Conservation (phyloP, 2,888 invertebrate species). For the Malthinus seriepunctatus region DNA sequence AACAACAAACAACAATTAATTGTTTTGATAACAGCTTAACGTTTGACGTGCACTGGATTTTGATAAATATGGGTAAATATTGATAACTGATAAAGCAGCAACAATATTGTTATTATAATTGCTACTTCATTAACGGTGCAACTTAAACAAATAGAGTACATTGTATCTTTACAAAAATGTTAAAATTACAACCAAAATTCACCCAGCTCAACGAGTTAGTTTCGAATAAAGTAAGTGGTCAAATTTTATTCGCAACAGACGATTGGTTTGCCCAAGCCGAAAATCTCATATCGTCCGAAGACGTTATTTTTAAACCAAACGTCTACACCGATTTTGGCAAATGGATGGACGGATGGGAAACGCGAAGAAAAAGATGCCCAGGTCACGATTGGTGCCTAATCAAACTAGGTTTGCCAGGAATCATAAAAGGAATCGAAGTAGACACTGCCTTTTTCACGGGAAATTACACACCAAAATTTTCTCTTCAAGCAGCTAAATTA, state of each 20-base stretch:
- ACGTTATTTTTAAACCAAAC: constrained; percentile 61
- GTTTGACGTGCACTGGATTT: too few relatives aligned
- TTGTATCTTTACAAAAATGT: too few relatives aligned
- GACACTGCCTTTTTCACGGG: constrained; percentile 69
- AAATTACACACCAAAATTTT: constrained; percentile 65
- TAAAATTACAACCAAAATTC: constrained; percentile 48
- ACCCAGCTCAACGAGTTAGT: constrained; percentile 58
- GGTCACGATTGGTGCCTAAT: constrained; percentile 69
- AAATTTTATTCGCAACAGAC: constrained; percentile 64
- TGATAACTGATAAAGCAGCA: too few relatives aligned
- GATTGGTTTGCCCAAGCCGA: constrained; percentile 68
- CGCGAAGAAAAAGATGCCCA: constrained; percentile 61
- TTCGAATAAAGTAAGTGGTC: constrained; percentile 58
- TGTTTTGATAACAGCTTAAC: too few relatives aligned
- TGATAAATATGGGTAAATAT: too few relatives aligned
- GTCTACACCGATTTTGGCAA: constrained; percentile 66
- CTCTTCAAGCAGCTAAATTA: constrained; percentile 63
- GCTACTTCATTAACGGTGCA: too few relatives aligned
- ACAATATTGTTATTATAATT: too few relatives aligned
- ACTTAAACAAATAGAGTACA: too few relatives aligned
- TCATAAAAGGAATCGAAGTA: constrained; percentile 59
- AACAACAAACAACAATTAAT: too few relatives aligned
- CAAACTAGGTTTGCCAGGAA: constrained; percentile 60
- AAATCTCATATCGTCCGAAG: constrained; percentile 59
- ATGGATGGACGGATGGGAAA: constrained; percentile 75